phyloP scores from a whole-genome alignment of 2,888 invertebrate species.

The Melikaiella ostensackeni region DNA sequence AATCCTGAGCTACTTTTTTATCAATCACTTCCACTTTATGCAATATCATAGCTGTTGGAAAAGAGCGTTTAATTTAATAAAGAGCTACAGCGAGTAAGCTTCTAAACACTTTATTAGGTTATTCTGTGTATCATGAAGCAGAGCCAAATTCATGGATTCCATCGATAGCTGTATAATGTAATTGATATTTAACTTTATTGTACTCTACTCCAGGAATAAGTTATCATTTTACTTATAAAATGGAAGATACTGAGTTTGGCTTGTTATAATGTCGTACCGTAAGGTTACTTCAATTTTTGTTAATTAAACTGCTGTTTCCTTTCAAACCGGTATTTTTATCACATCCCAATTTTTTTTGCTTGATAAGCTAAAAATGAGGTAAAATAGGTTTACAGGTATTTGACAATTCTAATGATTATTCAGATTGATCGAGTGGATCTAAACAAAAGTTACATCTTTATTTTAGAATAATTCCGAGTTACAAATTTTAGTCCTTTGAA shows the following conservation, averaged over 20 bases:
- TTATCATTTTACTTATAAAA: slow-evolving; percentile 17
- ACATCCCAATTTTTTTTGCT: background rate
- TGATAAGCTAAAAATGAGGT: too few relatives aligned
- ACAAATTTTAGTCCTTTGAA: too few relatives aligned
- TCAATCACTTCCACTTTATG: slow-evolving; percentile 18
- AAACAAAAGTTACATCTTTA: too few relatives aligned
- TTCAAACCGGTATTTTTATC: slow-evolving; percentile 43
- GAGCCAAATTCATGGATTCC: background rate
- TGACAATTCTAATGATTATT: too few relatives aligned
- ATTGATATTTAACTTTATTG: slow-evolving; percentile 3
- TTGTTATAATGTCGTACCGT: slow-evolving; percentile 47
- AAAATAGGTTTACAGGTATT: too few relatives aligned
- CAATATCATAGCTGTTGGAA: background rate
- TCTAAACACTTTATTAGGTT: slow-evolving; percentile 4
- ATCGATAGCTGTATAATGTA: slow-evolving; percentile 8
- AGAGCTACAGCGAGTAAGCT: background rate
- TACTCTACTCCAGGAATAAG: slow-evolving; percentile 7
- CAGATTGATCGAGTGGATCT: too few relatives aligned
- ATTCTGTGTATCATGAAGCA: slow-evolving; percentile 9
- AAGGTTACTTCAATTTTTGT: slow-evolving; percentile 52
- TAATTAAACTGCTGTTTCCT: slow-evolving; percentile 53
- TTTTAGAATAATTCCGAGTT: too few relatives aligned
- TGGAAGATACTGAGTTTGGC: slow-evolving; percentile 15
- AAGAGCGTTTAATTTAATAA: background rate
- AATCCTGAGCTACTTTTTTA: slow-evolving; percentile 16